Evolutionary conservation across 2,797 vertebrate genomes (phyloP).

Genomic region (Streptopelia turtur): DNA sequence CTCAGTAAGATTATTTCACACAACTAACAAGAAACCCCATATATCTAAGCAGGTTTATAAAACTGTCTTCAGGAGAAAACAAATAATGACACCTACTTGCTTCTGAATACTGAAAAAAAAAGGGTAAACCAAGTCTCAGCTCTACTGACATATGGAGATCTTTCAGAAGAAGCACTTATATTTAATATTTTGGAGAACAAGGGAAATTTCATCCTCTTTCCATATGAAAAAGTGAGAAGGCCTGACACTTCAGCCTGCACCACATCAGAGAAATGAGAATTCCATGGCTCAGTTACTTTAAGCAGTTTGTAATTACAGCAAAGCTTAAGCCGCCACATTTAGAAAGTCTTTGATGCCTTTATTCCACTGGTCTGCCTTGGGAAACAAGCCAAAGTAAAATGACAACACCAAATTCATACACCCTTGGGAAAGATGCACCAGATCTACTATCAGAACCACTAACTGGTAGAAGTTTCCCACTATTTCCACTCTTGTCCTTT

Average conservation of each 20-base stretch:
- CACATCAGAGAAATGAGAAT: neutral
- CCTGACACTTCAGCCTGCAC: neutral
- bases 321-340: neutral
- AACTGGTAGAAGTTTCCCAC: neutral
- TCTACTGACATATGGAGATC: neutral
- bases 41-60: neutral
- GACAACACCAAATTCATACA: neutral
- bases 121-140: neutral
- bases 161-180: neutral
- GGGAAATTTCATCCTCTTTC: neutral
- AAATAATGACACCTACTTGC: neutral
- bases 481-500: neutral
- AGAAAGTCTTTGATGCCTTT: conserved; percentile 3
- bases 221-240: neutral
- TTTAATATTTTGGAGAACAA: neutral
- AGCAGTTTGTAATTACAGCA: neutral
- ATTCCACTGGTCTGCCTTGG: neutral
- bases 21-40: neutral
- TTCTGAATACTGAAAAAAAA: neutral
- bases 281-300: neutral
- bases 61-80: neutral
- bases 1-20: neutral
- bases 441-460: neutral
- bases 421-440: neutral
- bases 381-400: neutral